Base-by-base conservation (phyloP, 2,113 vertebrate species). In the Bujurquina vittata region DNA sequence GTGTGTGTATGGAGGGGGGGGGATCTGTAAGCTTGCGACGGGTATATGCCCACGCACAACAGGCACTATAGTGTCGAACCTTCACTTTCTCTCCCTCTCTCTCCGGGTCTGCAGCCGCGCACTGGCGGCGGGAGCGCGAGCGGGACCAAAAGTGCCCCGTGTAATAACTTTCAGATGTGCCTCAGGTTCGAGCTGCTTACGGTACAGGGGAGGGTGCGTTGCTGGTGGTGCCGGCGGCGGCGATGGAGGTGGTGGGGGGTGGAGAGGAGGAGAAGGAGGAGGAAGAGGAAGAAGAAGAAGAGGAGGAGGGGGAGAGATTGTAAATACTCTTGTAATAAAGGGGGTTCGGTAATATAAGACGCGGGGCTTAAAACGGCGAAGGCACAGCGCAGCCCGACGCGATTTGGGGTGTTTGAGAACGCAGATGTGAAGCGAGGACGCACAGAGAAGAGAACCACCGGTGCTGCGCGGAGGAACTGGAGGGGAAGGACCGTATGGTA, bases 101-200 rank as follows among this genome's bases (percentile, higher is more conserved):
- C 10, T 82, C 69, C 75, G 77, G 75, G 31, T 84, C 79, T 87
- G 80, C 73, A 29, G 59, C 63, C 73, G 14, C 84, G 82, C 49
- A 81, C 90, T 79, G 91, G 85, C 89, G 84, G 88, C 90, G 93
- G 93, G 89, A 93, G 93, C 82, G 93, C 84, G 87, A 84, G 84
- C 84, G 90, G 93, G 86, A 87, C 89, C 91, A 92, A 88, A 89
- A 76, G 89, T 84, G 88, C 87, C 67, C 89, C 84, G 75, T 92
- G 87, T 95, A 94, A 95, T 94, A 95, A 96, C 90, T 96, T 95
- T 95, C 92, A 95, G 94, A 94, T 95, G 92, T 94, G 93, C 91
- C 94, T 94, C 87, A 93, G 95, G 94, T 95, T 95, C 90, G 90
- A 91, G 91, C 91, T 60, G 87, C 81, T 29, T 80, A 75, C 81